Base-by-base conservation (phyloP, 37 sponge, comb jelly and placozoan genomes). In the Halichondria panicea region DNA sequence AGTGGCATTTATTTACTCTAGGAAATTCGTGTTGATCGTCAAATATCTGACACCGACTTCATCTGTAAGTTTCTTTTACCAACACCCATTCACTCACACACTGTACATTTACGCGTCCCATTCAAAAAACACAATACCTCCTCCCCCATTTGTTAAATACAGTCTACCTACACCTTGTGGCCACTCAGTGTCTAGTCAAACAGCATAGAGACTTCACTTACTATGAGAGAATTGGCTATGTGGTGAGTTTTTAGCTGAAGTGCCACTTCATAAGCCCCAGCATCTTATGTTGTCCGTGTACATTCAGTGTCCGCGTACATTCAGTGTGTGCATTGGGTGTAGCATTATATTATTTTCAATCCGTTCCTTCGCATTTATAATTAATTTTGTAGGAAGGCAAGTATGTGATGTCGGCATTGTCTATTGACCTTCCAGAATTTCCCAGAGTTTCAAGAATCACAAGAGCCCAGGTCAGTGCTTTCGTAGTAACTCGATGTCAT, bases 321-420 rank as follows among this genome's bases (percentile, higher is more conserved):
- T n/a, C n/a, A n/a, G n/a, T n/a, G n/a, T n/a, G n/a, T n/a, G n/a
- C n/a, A n/a, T n/a, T n/a, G n/a, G n/a, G n/a, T n/a, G n/a, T n/a
- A n/a, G n/a, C n/a, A n/a, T n/a, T n/a, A n/a, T n/a, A n/a, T n/a
- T n/a, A n/a, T n/a, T n/a, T n/a, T n/a, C n/a, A n/a, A n/a, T n/a
- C n/a, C n/a, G n/a, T n/a, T n/a, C n/a, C n/a, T n/a, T n/a, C 8
- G 8, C 60, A 11, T 58, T 21, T 7, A 24, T 43, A 24, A 11
- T 58, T 38, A 60, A 1, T 24, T 44, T 41, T 63, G 40, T 43
- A 90, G 91, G 81, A 84, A 39, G 77, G 68, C 9, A 76, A 78
- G 34, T 84, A 84, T 35, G 75, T 84, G 21, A 86, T 75, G 43
- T 66, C 77, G 31, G 36, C 77, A 15, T 45, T 90, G 44, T 90